Evolutionary conservation across 2,797 vertebrate species (phyloP).

Genomic region (Galago senegalensis): DNA sequence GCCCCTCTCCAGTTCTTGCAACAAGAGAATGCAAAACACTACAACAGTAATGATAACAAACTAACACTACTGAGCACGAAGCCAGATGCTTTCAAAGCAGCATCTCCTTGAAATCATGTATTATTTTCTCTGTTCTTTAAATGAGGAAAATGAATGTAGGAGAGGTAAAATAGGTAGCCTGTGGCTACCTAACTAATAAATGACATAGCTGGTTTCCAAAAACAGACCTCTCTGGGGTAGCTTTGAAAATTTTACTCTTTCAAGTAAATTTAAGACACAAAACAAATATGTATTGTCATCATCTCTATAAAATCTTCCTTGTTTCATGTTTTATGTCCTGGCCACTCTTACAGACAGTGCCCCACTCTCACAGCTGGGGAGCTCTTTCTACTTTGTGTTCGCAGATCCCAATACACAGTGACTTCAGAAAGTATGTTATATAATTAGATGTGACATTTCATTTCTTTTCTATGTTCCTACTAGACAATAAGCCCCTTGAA

Average conservation of each 20-base stretch:
- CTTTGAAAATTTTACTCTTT: background rate
- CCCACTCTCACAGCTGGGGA: background rate
- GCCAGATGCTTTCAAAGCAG: background rate
- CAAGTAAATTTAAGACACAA: background rate
- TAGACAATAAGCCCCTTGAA: background rate
- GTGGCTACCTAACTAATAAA: background rate
- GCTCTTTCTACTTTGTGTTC: background rate
- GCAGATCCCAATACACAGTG: background rate
- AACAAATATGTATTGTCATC: background rate
- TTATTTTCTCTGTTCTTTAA: background rate
- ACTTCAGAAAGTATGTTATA: slow-evolving; percentile 9
- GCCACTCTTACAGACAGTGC: background rate
- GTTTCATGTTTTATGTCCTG: background rate
- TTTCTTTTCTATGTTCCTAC: background rate
- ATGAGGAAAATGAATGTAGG: background rate
- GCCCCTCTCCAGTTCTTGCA: background rate
- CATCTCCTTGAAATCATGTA: background rate
- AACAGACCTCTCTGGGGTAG: background rate
- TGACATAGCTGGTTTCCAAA: background rate
- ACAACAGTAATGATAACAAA: background rate
- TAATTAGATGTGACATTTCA: background rate
- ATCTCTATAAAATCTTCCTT: background rate
- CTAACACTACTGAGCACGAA: background rate
- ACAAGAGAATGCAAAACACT: background rate
- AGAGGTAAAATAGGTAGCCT: background rate